Base-by-base conservation (phyloP, 2,888 invertebrate genomes). In the Tubulanus polymorphus region DNA sequence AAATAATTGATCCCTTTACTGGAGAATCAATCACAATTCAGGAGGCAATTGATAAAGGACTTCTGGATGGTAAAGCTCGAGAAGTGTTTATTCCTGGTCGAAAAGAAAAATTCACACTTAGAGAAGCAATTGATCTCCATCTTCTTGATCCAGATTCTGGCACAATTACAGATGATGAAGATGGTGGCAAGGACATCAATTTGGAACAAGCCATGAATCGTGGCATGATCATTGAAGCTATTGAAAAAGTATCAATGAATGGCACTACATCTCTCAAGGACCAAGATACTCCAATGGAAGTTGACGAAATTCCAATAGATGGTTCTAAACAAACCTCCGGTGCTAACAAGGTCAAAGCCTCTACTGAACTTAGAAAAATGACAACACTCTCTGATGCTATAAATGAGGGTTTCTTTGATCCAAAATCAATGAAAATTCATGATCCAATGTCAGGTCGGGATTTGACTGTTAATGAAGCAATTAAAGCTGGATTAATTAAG, bases 381-480 rank as follows among this genome's bases (percentile, higher is more conserved):
- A 28, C 56, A 23, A 23, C 37, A 26, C 35, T 60, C 12, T n/a
- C 47, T 23, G 68, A 68, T 57, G 65, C 68, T 20, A 64, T 73
- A 15, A 62, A 67, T 10, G 66, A 66, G 53, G 70, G 72, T 25
- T 54, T 69, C 10, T 78, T 78, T 60, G 79, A 80, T 57, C 73
- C 72, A 54, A 65, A 69, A 50, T 75, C 76, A 52, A 93, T 94
- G 25, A 84, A 85, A 63, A 88, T 96, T 55, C 81, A 87, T 3
- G 93, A 96, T 81, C 89, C 91, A 2, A 86, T 89, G 70, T 85
- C 88, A 59, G 91, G 92, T 45, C 87, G 90, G 63, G 78, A 86
- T 2, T 72, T 95, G 20, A 88, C 86, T 5, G 87, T 96, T 53
- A 85, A 86, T 53, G 87, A 92, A 80, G 95, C 95, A 0, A 84